Evolutionary conservation across 2,888 invertebrate species (phyloP).

Genomic region (Lysandra coridon): DNA sequence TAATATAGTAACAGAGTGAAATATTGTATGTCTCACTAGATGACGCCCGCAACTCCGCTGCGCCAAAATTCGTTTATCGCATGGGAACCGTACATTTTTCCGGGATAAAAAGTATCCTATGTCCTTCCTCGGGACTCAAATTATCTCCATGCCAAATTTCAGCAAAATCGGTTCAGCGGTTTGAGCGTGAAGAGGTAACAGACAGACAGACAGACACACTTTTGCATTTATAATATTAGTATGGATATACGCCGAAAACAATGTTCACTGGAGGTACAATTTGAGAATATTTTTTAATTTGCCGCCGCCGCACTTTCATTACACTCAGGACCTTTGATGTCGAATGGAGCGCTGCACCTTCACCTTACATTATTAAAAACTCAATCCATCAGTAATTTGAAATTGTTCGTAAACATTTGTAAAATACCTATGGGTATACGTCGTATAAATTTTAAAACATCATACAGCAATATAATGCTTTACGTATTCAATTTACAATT

Average conservation of each 20-base stretch:
- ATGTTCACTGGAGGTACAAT: slow-evolving; percentile 47
- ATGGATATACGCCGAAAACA: slow-evolving; percentile 9
- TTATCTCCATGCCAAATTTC: too few relatives aligned
- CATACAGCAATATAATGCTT: background rate
- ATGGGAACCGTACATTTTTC: too few relatives aligned
- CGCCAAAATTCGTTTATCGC: too few relatives aligned
- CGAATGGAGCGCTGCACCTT: slow-evolving; percentile 26
- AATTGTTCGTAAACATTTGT: slow-evolving; percentile 25
- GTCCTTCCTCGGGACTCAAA: too few relatives aligned
- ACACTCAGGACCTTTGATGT: slow-evolving; percentile 23
- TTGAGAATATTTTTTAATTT: slow-evolving; percentile 66
- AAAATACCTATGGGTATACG: slow-evolving; percentile 24
- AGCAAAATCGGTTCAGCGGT: too few relatives aligned
- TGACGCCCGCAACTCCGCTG: too few relatives aligned
- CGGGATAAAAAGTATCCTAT: too few relatives aligned
- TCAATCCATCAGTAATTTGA: slow-evolving; percentile 32
- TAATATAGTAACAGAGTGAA: background rate
- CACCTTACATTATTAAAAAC: slow-evolving; percentile 33
- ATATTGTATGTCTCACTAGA: slow-evolving; percentile 8
- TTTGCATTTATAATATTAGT: too few relatives aligned
- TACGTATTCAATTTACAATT: background rate
- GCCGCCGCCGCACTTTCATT: slow-evolving; percentile 43
- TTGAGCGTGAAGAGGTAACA: too few relatives aligned
- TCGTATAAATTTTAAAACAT: background rate
- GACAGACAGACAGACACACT: too few relatives aligned